Base-by-base conservation (phyloP, 2,888 invertebrate genomes). In the Pachycephus smyrnensis region DNA sequence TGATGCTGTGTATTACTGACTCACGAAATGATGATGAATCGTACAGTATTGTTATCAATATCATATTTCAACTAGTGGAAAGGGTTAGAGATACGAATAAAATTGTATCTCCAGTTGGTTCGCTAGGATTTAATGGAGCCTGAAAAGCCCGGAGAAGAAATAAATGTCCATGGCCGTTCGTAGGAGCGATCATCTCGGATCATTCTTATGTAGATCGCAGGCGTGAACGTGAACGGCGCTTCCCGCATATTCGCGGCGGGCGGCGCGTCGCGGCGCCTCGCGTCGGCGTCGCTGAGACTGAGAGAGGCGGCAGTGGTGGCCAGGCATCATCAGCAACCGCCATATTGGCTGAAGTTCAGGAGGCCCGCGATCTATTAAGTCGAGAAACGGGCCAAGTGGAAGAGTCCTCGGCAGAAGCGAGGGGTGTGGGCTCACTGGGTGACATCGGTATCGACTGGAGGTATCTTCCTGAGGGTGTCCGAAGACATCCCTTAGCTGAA, bases 231-330 rank as follows among this genome's bases (percentile, higher is more conserved):
- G 83, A 78, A 77, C 76, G 79, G 77, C 79, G 80, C 81, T 83
- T 85, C 85, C 82, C 86, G 84, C 87, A 88, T 23, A 55, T 55
- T 23, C 23, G 55, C 55, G 88, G 86, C 85, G 80, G 88, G 88
- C 89, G 88, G 86, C 87, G 85, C 84, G 84, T 81, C 85, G 85
- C 85, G 86, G 84, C 87, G 88, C 84, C 84, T 85, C 85, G 89
- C 90, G 87, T 87, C 84, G 84, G 84, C 85, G 84, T 84, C 89
- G 89, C 86, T 89, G 90, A 84, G 82, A 78, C 75, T 79, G 83
- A 83, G 83, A 82, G 83, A 83, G 81, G 71, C 79, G 77, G 36
- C 77, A 87, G 88, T 89, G 88, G 88, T 87, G 87, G 85, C 84
- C 84, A 85, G 85, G 88, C 87, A 85, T 82, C 84, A 84, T 84